Evolutionary conservation across 2,113 vertebrate genomes (phyloP), one percentile per base, ranked within the genome.

Genomic region (Symphodus melops): DNA sequence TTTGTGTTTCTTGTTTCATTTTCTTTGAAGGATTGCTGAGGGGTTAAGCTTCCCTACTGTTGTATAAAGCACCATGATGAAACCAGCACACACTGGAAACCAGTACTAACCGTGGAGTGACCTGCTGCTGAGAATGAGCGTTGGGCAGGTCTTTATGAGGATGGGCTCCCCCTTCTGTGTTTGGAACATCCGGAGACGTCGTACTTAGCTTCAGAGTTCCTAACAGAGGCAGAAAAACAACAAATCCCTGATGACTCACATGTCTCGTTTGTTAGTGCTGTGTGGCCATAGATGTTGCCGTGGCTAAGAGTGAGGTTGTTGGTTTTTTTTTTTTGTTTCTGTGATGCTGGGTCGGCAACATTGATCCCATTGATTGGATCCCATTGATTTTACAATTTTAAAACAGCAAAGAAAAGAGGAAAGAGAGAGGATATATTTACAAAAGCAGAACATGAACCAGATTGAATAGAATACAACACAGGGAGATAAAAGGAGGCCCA

Each of bases 131-230:
- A 0, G 96, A 95, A 20, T 95, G 95, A 57, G 96, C 94, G 7
- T 96, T 97, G 83, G 95, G 94, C 78, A 97, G 86, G 54, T 95
- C 93, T 92, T 95, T 94, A 19, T 77, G 78, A 68, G 92, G 85
- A 10, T 90, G 90, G 49, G 85, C 86, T 52, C 88, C 90, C 0
- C 83, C 91, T 54, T 95, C 94, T 9, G 93, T 65, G 69, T 89
- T 91, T 12, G 92, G 95, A 13, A 97, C 93, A 61, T 97, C 96
- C 0, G 96, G 96, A 54, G 96, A 98, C 0, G 96, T 97, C 91
- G 96, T 95, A 91, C 96, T 96, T 54, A 96, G 92, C 88, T 96
- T 97, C 84, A 97, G 92, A 21, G 87, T 94, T 58, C 93, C 94
- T 94, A 51, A 11, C 9, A 21, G 55, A 56, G 56, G 5, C 10